phyloP scores from a whole-genome alignment of 2,797 vertebrate genomes.

The Dallia pectoralis region DNA sequence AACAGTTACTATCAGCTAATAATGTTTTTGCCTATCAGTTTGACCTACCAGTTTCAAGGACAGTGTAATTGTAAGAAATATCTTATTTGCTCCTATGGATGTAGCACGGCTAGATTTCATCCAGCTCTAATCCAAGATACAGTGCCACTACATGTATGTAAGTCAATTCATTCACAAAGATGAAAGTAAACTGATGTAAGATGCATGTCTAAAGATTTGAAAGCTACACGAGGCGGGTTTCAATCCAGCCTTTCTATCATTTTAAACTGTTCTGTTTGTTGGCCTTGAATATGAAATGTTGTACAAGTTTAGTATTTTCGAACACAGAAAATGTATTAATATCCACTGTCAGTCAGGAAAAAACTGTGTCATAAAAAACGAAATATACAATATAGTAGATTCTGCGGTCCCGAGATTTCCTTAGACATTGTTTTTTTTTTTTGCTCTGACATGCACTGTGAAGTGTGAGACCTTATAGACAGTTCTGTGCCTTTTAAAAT shows the following conservation, averaged over 20 bases:
- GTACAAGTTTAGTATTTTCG: conserved; percentile 73
- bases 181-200: conserved; percentile 41
- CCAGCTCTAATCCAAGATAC: not conserved
- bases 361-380: conserved; percentile 59
- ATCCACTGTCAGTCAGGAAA: conserved; percentile 66
- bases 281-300: conserved; percentile 68
- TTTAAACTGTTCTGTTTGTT: conserved; percentile 52
- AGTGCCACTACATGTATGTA: conserved; percentile 24
- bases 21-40: conserved; percentile 51
- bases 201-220: conserved; percentile 48
- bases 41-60: conserved; percentile 71
- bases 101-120: conserved; percentile 6
- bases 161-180: conserved; percentile 15
- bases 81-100: not conserved
- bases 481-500: too few species aligned
- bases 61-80: conserved; percentile 59
- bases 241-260: conserved; percentile 23
- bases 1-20: conserved; percentile 44
- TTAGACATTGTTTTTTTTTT: too few species aligned
- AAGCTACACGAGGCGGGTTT: conserved; percentile 54
- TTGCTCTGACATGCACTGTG: too few species aligned
- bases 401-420: conserved; percentile 42
- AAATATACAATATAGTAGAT: conserved; percentile 66
- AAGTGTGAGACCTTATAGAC: too few species aligned
- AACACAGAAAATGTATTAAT: conserved; percentile 75